Conservation (phyloP, 2,797 vertebrate genomes). For the Gymnothorax reevesii region DNA sequence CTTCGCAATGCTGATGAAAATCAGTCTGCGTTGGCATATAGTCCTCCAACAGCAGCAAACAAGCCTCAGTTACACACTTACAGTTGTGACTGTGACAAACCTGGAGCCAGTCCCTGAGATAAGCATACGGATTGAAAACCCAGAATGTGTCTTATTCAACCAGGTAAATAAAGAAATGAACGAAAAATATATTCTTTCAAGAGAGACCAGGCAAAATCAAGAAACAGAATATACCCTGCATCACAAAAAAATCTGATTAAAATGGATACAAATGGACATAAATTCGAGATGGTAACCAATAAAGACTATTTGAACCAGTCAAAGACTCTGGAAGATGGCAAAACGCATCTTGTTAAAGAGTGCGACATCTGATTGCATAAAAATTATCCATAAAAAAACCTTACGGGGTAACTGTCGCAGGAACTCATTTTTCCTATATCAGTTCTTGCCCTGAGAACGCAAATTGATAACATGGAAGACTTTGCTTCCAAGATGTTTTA, state of each 20-base stretch:
- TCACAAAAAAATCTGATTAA: no score
- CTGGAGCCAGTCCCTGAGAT: background rate
- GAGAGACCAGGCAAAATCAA: background rate
- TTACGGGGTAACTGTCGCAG: background rate
- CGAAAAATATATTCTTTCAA: background rate
- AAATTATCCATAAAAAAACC: background rate
- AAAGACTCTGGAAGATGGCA: background rate
- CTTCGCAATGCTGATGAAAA: background rate
- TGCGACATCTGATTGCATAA: background rate
- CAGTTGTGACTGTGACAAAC: conserved; percentile 22
- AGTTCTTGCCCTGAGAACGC: background rate
- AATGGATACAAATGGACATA: no score
- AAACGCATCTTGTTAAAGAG: background rate
- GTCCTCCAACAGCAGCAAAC: background rate
- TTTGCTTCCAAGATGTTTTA: background rate
- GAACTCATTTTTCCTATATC: background rate
- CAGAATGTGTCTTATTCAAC: background rate
- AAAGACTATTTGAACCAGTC: background rate
- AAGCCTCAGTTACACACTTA: background rate
- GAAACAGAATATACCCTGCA: background rate
- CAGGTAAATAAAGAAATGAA: background rate
- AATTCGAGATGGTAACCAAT: no score
- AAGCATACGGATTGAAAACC: background rate
- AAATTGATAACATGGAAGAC: background rate
- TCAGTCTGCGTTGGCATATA: conserved; percentile 20